Evolutionary conservation across 2,113 vertebrate genomes (phyloP).

Genomic region (Nerophis lumbriciformis): DNA sequence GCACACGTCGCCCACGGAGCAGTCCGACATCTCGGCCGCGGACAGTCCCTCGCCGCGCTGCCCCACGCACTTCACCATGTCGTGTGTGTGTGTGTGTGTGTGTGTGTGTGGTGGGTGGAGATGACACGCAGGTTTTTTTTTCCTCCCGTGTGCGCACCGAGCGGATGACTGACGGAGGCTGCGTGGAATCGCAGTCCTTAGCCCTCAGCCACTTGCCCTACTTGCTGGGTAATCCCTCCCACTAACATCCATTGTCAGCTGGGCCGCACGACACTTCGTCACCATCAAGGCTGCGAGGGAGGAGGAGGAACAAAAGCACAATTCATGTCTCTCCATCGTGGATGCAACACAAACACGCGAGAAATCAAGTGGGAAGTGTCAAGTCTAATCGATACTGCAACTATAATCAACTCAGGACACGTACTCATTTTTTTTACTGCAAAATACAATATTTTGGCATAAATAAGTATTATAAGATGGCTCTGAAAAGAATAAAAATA

Average conservation of each 20-base stretch:
- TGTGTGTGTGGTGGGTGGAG: no score
- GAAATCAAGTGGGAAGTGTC: conserved; percentile 2
- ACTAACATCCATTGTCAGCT: conserved; percentile 67
- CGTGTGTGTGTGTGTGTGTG: conserved; percentile 18
- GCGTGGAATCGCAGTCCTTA: conserved; percentile 66
- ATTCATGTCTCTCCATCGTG: background rate
- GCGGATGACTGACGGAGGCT: conserved; percentile 61
- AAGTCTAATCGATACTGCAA: conserved; percentile 12
- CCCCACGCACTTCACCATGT: conserved; percentile 81
- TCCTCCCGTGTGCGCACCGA: conserved; percentile 33
- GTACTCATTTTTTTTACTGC: no score
- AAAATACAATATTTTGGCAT: no score
- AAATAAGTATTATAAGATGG: no score
- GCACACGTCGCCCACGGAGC: conserved; percentile 77
- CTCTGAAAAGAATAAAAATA: no score
- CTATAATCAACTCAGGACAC: background rate
- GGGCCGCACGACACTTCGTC: conserved; percentile 55
- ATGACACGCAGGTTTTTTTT: no score
- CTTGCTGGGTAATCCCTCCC: conserved; percentile 74
- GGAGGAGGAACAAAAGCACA: conserved; percentile 8
- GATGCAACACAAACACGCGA: background rate
- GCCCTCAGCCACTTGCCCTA: conserved; percentile 71
- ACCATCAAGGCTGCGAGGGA: conserved; percentile 50
- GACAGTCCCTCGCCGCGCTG: conserved; percentile 73
- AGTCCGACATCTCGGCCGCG: conserved; percentile 74